Evolutionary conservation across 2,113 vertebrate genomes (phyloP), one percentile per base, ranked within the genome.

Genomic region (Lonchura striata): DNA sequence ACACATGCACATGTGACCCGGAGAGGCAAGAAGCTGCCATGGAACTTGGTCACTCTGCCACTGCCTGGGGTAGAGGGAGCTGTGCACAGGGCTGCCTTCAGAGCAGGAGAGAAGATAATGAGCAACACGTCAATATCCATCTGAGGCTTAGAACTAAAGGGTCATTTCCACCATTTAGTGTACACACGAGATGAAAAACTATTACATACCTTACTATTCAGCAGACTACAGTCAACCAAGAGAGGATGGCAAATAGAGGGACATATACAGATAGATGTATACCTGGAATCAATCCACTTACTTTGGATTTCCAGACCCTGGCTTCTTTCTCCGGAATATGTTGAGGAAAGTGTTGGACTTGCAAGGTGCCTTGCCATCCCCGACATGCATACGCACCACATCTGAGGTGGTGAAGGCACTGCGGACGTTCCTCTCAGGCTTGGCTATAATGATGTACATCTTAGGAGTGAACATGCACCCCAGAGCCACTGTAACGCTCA

Each of bases 391-490:
- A 94, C 99, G 98, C 87, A 99, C 99, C 72, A 99, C 99, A 12
- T 99, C 99, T 1, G 99, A 99, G 16, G 99, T 99, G 96, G 99
- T 99, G 98, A 99, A 99, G 98, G 99, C 99, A 98, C 99, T 99
- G 88, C 99, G 98, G 90, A 99, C 99, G 0, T 99, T 99, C 96
- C 99, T 98, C 97, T 99, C 99, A 0, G 99, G 99, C 96, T 99
- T 99, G 97, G 99, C 98, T 54, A 99, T 99, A 93, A 99, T 99
- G 98, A 99, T 99, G 98, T 99, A 99, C 98, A 99, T 99, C 98
- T 99, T 99, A 86, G 99, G 99, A 15, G 99, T 99, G 98, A 99
- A 99, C 99, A 99, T 99, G 98, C 99, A 99, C 60, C 99, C 98
- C 97, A 99, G 98, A 3, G 99, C 99, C 94, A 99, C 99, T 2